A percentile compares a stretch with the other conserved stretches of the same genome.
Conservation (phyloP, 1,140 invertebrate species). For the Diorhabda carinulata region DNA sequence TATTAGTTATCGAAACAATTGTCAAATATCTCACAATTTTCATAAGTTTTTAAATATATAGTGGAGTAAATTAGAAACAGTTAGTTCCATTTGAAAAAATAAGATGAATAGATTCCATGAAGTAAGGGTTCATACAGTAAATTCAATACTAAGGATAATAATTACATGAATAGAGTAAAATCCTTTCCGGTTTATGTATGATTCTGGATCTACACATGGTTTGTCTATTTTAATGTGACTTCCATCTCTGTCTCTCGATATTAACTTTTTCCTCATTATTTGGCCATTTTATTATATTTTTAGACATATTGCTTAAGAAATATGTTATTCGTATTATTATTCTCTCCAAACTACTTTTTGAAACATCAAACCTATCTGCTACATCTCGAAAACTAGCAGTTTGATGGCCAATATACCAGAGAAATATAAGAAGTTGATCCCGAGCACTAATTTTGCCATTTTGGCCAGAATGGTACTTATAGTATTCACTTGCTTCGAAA, state of each 20-base stretch:
- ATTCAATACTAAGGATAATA: neutral
- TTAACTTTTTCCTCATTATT: constrained; percentile 29
- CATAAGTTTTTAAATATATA: neutral
- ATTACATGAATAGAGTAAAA: constrained; percentile 35
- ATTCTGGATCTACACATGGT: constrained; percentile 12
- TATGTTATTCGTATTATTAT: no score
- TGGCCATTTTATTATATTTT: constrained; percentile 35
- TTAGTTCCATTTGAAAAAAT: neutral
- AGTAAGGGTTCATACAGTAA: no score
- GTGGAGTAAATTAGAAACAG: neutral
- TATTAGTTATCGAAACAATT: neutral
- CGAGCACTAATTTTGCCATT: no score
- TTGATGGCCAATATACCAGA: constrained; percentile 43
- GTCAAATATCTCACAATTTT: neutral
- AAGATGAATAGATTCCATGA: no score
- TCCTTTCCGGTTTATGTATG: constrained; percentile 31
- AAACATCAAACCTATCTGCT: constrained; percentile 40
- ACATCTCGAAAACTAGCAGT: constrained; percentile 40
- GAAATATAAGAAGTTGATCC: constrained; percentile 31
- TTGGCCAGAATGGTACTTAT: no score
- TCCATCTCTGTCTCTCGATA: constrained; percentile 28
- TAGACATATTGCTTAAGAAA: no score
- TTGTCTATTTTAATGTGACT: constrained; percentile 15
- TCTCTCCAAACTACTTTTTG: constrained; percentile 34
- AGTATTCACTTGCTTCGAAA: neutral